These are phyloP conservation scores for Otis tarda DNA, from an alignment of 2,113 vertebrate genomes.

Conservation along the genomic window DNA sequence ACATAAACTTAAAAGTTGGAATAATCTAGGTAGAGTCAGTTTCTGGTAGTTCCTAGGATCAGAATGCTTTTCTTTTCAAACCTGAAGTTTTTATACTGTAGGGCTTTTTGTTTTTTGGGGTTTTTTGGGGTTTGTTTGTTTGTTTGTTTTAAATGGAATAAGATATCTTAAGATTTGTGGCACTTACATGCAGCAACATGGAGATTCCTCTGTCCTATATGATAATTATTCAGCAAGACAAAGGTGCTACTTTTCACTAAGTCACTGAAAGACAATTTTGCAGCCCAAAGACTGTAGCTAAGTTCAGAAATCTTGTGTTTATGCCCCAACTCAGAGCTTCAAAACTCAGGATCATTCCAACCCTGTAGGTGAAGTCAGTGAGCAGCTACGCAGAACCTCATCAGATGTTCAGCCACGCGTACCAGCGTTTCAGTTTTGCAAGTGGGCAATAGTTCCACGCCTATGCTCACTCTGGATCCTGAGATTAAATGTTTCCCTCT, in stretches of 20 bases:
- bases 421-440: background rate
- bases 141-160: background rate
- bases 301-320: background rate
- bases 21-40: background rate
- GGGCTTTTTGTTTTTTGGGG: background rate
- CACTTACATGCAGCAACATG: background rate
- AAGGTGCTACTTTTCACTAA: background rate
- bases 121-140: background rate
- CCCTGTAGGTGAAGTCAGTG: background rate
- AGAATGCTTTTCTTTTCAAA: background rate
- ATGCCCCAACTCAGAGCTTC: background rate
- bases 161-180: background rate
- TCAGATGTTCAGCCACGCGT: background rate
- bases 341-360: background rate
- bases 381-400: background rate
- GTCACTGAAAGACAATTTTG: background rate
- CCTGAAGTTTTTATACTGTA: background rate
- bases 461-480: background rate
- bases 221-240: background rate
- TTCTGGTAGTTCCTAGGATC: background rate
- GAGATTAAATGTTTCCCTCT: slow-evolving; percentile 5
- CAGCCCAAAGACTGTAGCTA: background rate
- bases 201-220: background rate
- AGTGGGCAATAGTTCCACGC: background rate
- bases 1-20: background rate